A percentile compares a stretch with the other conserved stretches of the same genome.
Evolutionary conservation across 1,140 invertebrate species (phyloP).

Genomic region (Bombus huntii): DNA sequence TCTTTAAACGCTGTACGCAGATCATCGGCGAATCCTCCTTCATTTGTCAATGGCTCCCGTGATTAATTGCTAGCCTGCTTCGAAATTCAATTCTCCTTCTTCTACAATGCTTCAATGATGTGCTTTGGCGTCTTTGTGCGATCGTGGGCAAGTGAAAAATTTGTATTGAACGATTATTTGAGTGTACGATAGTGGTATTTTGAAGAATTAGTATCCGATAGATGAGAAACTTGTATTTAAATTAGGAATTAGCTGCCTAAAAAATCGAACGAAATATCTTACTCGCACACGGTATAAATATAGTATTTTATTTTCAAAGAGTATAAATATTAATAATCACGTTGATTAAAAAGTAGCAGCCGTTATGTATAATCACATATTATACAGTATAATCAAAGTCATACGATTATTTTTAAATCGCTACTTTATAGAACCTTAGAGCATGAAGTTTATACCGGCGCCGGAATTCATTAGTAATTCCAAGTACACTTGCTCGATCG

Average conservation of each 20-base stretch:
- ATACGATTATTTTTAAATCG: too few species aligned
- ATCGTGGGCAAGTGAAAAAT: background rate
- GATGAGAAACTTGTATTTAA: background rate
- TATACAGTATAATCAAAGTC: too few species aligned
- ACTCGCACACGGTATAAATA: too few species aligned
- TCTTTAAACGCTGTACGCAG: slow-evolving; percentile 35
- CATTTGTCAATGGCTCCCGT: slow-evolving; percentile 22
- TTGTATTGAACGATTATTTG: background rate
- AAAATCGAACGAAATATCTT: background rate
- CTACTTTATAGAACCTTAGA: too few species aligned
- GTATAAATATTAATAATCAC: background rate
- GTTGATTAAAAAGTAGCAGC: background rate
- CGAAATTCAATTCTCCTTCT: background rate
- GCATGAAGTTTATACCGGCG: background rate
- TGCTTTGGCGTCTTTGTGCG: background rate
- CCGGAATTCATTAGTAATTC: background rate
- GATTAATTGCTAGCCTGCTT: slow-evolving; percentile 19
- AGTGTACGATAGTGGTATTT: background rate
- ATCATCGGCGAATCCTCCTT: slow-evolving; percentile 28
- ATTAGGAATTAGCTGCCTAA: background rate
- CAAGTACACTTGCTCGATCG: slow-evolving; percentile 42
- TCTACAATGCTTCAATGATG: background rate
- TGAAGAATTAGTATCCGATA: background rate
- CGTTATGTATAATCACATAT: too few species aligned
- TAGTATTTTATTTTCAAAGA: background rate